A percentile compares a stretch with the other conserved stretches of the same genome.
phyloP scores from a whole-genome alignment of 1,140 invertebrate species.

The Scaptomyza pallida region DNA sequence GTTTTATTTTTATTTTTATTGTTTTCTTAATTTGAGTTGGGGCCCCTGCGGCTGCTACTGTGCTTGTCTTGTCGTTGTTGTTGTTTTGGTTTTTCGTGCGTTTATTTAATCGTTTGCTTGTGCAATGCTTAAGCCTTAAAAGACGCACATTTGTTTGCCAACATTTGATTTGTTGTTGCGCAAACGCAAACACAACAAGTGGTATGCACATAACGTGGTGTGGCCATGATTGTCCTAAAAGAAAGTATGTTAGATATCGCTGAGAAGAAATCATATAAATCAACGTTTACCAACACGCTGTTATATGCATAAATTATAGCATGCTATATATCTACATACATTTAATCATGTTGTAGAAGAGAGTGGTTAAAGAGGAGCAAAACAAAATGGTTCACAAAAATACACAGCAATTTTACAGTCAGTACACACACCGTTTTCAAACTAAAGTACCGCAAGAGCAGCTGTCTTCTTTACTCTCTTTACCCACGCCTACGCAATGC shows the following conservation, averaged over 20 bases:
- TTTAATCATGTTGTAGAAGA: background rate
- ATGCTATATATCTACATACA: background rate
- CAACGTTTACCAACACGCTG: constrained; percentile 22
- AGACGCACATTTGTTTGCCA: constrained; percentile 29
- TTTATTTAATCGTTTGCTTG: constrained; percentile 27
- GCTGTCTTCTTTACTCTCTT: background rate
- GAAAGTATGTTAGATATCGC: constrained; percentile 32
- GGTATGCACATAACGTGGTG: constrained; percentile 20
- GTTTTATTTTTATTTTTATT: constrained; percentile 58
- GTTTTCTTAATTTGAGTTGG: constrained; percentile 33
- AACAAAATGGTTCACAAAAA: constrained; percentile 59
- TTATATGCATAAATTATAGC: constrained; percentile 38
- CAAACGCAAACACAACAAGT: constrained; percentile 20
- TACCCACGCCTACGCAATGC: constrained; percentile 17
- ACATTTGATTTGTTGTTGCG: constrained; percentile 33
- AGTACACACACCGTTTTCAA: constrained; percentile 52
- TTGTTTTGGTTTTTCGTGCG: background rate
- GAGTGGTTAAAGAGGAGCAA: background rate
- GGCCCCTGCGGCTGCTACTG: constrained; percentile 3
- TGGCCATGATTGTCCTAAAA: constrained; percentile 30
- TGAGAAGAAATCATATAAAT: constrained; percentile 41
- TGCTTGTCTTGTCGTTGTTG: background rate
- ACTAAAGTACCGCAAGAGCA: constrained; percentile 25
- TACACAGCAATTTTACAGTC: constrained; percentile 62
- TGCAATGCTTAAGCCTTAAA: constrained; percentile 38